phyloP scores from a whole-genome alignment of 2,797 vertebrate species.

The Squalus acanthias region DNA sequence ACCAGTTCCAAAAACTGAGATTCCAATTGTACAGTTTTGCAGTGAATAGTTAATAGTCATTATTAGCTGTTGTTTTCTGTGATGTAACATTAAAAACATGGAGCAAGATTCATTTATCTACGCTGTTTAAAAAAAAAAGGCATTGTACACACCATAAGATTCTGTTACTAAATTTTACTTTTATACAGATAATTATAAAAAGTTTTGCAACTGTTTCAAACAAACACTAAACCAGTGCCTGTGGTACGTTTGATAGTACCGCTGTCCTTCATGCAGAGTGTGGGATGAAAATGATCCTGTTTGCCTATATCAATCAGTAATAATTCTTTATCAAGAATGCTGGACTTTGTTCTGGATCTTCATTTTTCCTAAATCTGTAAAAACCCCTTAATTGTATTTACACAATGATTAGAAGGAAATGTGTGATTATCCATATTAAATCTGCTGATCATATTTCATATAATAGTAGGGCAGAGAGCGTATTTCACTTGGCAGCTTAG shows the following conservation, averaged over 20 bases:
- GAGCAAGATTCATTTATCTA: neutral
- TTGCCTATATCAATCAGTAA: neutral
- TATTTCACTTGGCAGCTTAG: slow-evolving; percentile 8
- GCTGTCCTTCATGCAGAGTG: neutral
- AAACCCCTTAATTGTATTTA: neutral
- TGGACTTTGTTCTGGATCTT: neutral
- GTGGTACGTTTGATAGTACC: neutral
- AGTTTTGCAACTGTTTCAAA: neutral
- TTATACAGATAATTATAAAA: neutral
- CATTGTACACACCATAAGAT: neutral
- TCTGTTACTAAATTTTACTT: neutral
- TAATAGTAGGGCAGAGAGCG: neutral
- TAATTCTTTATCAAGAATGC: neutral
- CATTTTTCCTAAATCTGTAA: neutral
- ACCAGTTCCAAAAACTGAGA: neutral
- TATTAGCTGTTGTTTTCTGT: neutral
- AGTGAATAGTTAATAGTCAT: neutral
- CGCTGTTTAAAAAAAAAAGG: neutral
- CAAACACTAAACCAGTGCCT: neutral
- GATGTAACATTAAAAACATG: neutral
- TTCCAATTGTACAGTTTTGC: neutral
- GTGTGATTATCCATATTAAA: neutral
- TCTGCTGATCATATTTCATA: slow-evolving; percentile 3
- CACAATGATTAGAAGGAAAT: neutral
- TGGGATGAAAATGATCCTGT: neutral